These are phyloP conservation scores for Melanotus villosus DNA, from an alignment of 2,888 invertebrate genomes.

Conservation along the genomic window DNA sequence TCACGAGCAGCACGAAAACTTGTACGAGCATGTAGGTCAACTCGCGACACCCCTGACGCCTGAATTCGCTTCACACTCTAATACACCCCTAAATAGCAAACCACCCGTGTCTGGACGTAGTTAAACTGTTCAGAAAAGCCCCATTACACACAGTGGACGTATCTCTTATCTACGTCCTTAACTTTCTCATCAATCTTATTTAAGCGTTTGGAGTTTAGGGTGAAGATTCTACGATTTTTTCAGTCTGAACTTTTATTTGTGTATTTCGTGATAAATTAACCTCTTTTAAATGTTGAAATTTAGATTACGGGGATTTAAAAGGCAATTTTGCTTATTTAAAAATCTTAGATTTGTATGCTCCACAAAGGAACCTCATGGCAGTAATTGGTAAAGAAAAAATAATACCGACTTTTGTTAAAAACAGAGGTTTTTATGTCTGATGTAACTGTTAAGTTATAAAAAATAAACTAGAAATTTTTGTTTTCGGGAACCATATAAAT, in stretches of 20 bases:
- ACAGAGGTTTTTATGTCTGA: not conserved
- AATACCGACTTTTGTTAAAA: too few species aligned
- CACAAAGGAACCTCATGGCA: too few species aligned
- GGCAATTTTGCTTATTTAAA: too few species aligned
- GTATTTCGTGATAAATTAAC: too few species aligned
- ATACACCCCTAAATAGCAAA: constrained; percentile 19
- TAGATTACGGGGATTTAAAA: too few species aligned
- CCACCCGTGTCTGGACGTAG: constrained; percentile 16
- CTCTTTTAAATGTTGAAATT: too few species aligned
- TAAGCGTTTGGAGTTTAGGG: not conserved
- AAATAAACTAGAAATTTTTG: too few species aligned
- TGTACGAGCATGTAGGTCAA: not conserved
- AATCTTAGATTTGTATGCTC: too few species aligned
- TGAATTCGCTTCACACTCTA: not conserved
- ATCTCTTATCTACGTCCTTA: constrained; percentile 10
- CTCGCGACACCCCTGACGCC: not conserved
- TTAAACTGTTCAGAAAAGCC: constrained; percentile 7
- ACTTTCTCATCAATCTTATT: not conserved
- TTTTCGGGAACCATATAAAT: too few species aligned
- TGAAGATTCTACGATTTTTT: not conserved
- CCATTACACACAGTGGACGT: constrained; percentile 8
- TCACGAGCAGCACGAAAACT: constrained; percentile 7
- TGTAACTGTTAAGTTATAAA: too few species aligned
- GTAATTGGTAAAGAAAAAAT: too few species aligned
- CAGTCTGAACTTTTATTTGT: too few species aligned